A percentile compares a stretch with the other conserved stretches of the same genome.
These are phyloP conservation scores for Sinocyclocheilus grahami DNA, from an alignment of 2,113 vertebrate species.

Conservation along the genomic window DNA sequence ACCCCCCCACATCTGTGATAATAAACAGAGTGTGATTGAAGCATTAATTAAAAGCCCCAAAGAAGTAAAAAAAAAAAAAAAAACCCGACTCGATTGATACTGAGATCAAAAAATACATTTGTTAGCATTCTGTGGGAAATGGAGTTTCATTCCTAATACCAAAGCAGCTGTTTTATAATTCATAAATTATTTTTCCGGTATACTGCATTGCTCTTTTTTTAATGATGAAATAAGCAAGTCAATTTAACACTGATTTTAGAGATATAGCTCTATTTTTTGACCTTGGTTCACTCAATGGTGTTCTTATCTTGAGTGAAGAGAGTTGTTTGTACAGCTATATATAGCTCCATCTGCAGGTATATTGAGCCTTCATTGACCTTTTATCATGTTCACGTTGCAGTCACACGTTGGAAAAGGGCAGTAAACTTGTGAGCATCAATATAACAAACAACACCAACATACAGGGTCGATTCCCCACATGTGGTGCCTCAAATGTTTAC, in stretches of 20 bases:
- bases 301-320: conserved; percentile 22
- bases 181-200: not conserved
- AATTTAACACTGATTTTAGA: conserved; percentile 17
- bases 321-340: conserved; percentile 19
- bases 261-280: conserved; percentile 11
- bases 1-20: not conserved
- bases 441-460: conserved; percentile 30
- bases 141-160: not conserved
- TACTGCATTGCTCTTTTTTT: not conserved
- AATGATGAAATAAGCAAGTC: not conserved
- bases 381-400: conserved; percentile 5
- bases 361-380: conserved; percentile 26
- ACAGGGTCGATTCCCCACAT: not conserved
- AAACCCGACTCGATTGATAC: not conserved
- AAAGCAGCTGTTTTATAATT: not conserved
- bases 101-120: not conserved
- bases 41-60: not conserved
- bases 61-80: not conserved
- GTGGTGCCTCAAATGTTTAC: not conserved
- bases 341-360: not conserved
- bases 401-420: not conserved
- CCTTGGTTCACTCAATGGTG: not conserved
- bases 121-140: not conserved
- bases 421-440: not conserved
- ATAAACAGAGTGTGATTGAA: not conserved